These are phyloP conservation scores for Rhopalosiphum maidis DNA, from an alignment of 1,140 invertebrate genomes.

Conservation along the genomic window DNA sequence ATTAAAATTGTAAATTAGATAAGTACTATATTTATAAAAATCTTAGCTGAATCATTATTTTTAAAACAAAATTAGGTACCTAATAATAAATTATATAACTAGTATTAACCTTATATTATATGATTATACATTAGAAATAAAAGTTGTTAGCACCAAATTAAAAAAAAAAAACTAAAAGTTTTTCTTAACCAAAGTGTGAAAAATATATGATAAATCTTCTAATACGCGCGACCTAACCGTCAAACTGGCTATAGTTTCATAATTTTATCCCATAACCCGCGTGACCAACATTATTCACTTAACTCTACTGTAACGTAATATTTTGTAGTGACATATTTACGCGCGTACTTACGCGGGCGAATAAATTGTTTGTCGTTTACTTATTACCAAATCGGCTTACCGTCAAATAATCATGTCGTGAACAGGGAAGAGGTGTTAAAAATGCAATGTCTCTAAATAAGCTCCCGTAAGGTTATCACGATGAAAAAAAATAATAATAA, in stretches of 20 bases:
- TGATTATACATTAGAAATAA: neutral
- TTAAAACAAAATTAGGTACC: neutral
- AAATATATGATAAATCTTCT: neutral
- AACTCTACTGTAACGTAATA: neutral
- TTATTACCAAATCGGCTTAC: neutral
- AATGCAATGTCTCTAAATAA: neutral
- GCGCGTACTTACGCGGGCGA: neutral
- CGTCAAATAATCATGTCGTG: neutral
- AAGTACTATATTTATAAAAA: neutral
- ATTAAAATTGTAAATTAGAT: neutral
- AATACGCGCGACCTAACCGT: neutral
- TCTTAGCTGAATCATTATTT: neutral
- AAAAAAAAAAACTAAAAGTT: neutral
- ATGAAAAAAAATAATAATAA: neutral
- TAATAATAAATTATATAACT: neutral
- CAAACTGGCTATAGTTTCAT: neutral
- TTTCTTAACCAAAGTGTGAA: neutral
- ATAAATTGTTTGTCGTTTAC: conserved; percentile 1
- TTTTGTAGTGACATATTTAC: neutral
- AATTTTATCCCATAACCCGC: neutral
- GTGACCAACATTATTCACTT: neutral
- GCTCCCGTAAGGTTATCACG: neutral
- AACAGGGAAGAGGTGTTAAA: neutral
- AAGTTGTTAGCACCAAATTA: neutral
- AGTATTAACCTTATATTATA: neutral